Evolutionary conservation across 37 sponge, comb jelly and placozoan species (phyloP).

Genomic region (Ephydatia muelleri): DNA sequence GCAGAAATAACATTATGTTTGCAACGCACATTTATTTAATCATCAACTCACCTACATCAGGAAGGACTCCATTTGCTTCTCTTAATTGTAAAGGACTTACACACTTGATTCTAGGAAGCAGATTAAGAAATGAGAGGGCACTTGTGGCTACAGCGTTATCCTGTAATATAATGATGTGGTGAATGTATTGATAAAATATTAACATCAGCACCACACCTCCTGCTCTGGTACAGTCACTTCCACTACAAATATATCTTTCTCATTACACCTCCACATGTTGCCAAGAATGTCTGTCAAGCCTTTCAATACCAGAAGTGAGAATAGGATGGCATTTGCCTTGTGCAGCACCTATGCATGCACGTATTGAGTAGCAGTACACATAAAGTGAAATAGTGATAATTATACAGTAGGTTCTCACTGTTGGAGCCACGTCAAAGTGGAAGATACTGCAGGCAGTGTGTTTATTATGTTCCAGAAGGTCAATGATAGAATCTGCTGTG

Average conservation of each 20-base stretch:
- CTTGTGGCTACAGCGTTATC: background rate
- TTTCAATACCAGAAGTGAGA: constrained; percentile 52
- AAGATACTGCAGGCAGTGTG: constrained; percentile 7
- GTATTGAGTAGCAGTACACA: background rate
- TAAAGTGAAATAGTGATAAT: background rate
- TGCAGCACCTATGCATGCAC: constrained; percentile 13
- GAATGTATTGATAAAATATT: background rate
- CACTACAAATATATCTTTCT: constrained; percentile 41
- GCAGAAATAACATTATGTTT: too few relatives aligned
- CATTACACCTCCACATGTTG: constrained; percentile 52
- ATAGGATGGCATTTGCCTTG: constrained; percentile 53
- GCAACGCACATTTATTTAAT: too few relatives aligned
- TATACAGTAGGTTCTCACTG: constrained; percentile 16
- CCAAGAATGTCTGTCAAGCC: constrained; percentile 54
- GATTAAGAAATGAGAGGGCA: constrained; percentile 35
- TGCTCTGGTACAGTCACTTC: constrained; percentile 54
- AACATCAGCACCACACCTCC: background rate
- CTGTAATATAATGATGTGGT: background rate
- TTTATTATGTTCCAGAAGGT: background rate
- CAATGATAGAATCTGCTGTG: constrained; percentile 42
- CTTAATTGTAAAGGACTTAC: constrained; percentile 25
- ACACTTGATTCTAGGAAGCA: constrained; percentile 45
- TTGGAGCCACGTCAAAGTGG: constrained; percentile 63
- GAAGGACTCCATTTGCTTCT: background rate
- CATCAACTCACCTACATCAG: background rate